Evolutionary conservation across 2,113 vertebrate genomes (phyloP).

Genomic region (Rhinolophus ferrumequinum): DNA sequence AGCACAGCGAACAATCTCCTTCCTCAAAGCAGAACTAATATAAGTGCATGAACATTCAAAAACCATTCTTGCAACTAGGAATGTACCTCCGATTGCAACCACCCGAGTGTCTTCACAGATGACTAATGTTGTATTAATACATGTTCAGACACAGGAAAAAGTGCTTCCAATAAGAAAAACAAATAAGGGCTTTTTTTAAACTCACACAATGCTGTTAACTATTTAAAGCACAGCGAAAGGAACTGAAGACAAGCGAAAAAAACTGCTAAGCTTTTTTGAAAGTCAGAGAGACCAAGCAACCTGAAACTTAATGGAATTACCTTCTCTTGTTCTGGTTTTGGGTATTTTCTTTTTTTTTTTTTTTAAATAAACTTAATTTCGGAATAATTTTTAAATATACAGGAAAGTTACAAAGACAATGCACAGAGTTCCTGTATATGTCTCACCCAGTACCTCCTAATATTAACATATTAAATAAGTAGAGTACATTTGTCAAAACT

Average conservation of each 20-base stretch:
- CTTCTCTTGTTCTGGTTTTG: background rate
- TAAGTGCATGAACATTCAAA: conserved; percentile 29
- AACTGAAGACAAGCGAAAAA: background rate
- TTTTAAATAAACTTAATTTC: background rate
- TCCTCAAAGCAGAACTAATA: background rate
- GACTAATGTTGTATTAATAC: background rate
- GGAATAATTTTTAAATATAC: background rate
- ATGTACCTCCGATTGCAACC: background rate
- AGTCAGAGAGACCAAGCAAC: background rate
- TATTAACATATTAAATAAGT: background rate
- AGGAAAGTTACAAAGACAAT: background rate
- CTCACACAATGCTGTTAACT: background rate
- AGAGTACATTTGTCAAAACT: background rate
- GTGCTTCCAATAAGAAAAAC: background rate
- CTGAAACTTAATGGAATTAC: background rate
- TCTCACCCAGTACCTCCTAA: background rate
- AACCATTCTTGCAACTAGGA: conserved; percentile 20
- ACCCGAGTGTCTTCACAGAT: background rate
- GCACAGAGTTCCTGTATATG: background rate
- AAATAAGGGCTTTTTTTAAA: background rate
- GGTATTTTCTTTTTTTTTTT: too few relatives aligned
- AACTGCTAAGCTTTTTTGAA: background rate
- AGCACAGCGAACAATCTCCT: background rate
- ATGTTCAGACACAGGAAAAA: conserved; percentile 21
- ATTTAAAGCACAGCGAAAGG: background rate